Evolutionary conservation across 2,113 vertebrate species (phyloP), one percentile per base, ranked within the genome.

Genomic region (Okapia johnstoni): DNA sequence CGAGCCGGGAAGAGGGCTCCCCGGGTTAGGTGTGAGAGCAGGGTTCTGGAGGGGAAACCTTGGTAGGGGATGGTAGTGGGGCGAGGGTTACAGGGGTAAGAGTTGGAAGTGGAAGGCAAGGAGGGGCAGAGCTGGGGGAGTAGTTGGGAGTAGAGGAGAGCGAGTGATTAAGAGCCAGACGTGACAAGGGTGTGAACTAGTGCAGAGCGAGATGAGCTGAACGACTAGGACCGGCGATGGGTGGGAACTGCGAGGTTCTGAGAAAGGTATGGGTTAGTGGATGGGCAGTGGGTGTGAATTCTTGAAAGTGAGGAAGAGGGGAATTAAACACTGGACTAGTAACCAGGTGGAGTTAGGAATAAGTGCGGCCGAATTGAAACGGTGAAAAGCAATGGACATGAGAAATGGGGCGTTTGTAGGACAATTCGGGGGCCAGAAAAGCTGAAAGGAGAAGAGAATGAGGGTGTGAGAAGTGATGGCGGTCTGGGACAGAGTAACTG

Each of bases 131-230:
- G 52, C 91, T 50, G 36, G 95, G 94, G 88, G 92, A 88, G 33
- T 94, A 95, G 93, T 95, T 88, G 95, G 61, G 97, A 96, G 85
- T 43, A 87, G 86, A 92, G 55, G 94, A 84, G 93, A 87, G 87
- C 81, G 95, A 93, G 95, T 96, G 96, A 96, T 97, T 93, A 96
- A 97, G 96, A 97, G 96, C 97, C 92, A 94, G 97, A 98, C 98
- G 98, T 98, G 98, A 98, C 97, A 58, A 96, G 98, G 97, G 94
- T 98, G 98, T 96, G 98, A 98, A 98, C 97, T 95, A 97, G 95
- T 90, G 90, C 93, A 0, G 95, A 63, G 97, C 94, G 66, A 73
- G 97, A 96, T 61, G 97, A 93, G 89, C 97, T 57, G 96, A 88
- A 94, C 91, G 93, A 48, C 66, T 76, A 26, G 92, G 85, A 90